A percentile compares a stretch with the other conserved stretches of the same genome.
phyloP scores from a whole-genome alignment of 2,888 invertebrate genomes.

The Chrysolina americana region DNA sequence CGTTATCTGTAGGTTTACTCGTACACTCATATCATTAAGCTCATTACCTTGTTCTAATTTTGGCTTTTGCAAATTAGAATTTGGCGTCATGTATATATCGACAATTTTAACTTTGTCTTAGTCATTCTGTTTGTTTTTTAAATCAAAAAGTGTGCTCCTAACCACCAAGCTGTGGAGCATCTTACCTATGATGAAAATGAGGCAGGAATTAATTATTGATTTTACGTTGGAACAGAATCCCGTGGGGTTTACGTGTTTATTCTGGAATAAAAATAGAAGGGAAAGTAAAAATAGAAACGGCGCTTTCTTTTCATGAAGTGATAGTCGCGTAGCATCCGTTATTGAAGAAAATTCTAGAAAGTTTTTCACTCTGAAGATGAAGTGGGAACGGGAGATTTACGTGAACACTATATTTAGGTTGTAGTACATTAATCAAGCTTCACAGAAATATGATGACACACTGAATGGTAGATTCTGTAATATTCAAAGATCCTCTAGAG shows the following conservation, averaged over 20 bases:
- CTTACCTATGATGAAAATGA: constrained; percentile 8
- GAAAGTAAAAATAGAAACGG: constrained; percentile 20
- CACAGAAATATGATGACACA: too few species aligned
- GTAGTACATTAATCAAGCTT: too few species aligned
- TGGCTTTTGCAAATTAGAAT: constrained; percentile 45
- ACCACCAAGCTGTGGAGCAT: constrained; percentile 32
- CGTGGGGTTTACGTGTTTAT: neutral
- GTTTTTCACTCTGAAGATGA: neutral
- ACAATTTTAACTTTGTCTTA: constrained; percentile 46
- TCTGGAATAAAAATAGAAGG: constrained; percentile 14
- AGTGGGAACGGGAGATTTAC: neutral
- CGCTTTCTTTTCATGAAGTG: constrained; percentile 1
- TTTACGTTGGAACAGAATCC: neutral
- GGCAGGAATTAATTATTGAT: constrained; percentile 21
- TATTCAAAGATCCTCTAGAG: too few species aligned
- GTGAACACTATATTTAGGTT: too few species aligned
- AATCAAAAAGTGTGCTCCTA: constrained; percentile 23
- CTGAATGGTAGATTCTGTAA: too few species aligned
- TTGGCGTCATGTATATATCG: constrained; percentile 41
- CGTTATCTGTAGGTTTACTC: constrained; percentile 37
- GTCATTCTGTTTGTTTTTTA: constrained; percentile 44
- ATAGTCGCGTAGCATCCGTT: neutral
- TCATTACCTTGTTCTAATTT: constrained; percentile 50
- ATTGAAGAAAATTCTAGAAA: neutral
- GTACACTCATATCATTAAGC: constrained; percentile 40